These are phyloP conservation scores for Caenorhabditis sp. DNA, from an alignment of 2,888 invertebrate genomes.

Conservation along the genomic window DNA sequence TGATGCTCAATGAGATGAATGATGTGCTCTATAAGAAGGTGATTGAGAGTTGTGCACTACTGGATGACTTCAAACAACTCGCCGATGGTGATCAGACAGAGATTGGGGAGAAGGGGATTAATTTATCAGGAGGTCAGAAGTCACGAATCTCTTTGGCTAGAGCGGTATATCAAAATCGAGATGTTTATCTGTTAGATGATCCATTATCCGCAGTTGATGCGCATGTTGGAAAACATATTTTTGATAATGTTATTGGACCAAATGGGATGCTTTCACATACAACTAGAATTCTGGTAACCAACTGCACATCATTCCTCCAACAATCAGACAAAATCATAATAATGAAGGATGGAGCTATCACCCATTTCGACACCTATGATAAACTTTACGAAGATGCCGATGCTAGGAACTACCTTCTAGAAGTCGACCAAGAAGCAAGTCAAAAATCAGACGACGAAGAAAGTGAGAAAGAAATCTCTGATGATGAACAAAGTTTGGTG, in stretches of 20 bases:
- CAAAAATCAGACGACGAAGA: slow-evolving; percentile 21
- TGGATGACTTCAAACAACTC: slow-evolving; percentile 59
- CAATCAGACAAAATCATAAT: slow-evolving; percentile 90
- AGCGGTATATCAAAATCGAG: slow-evolving; percentile 86
- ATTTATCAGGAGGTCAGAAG: slow-evolving; percentile 69
- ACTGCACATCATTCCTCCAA: slow-evolving; percentile 90
- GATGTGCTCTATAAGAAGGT: slow-evolving; percentile 32
- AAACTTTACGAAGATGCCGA: slow-evolving; percentile 41
- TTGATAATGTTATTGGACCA: slow-evolving; percentile 67
- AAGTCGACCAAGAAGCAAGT: slow-evolving; percentile 26
- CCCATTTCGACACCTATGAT: slow-evolving; percentile 55
- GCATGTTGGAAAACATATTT: slow-evolving; percentile 91
- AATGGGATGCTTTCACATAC: slow-evolving; percentile 70
- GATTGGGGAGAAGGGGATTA: slow-evolving; percentile 70
- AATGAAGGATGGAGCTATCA: slow-evolving; percentile 75
- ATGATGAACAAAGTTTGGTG: slow-evolving; percentile 9
- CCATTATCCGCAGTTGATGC: slow-evolving; percentile 93
- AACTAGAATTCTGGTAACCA: slow-evolving; percentile 91
- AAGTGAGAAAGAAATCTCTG: slow-evolving; percentile 18
- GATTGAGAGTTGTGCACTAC: slow-evolving; percentile 59
- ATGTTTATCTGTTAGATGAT: slow-evolving; percentile 92
- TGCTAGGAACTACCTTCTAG: slow-evolving; percentile 42
- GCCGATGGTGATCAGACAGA: slow-evolving; percentile 66
- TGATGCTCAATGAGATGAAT: slow-evolving; percentile 39
- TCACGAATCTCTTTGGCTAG: slow-evolving; percentile 86